Conservation (phyloP, 2,113 vertebrate genomes). For the Tragelaphus scriptus region DNA sequence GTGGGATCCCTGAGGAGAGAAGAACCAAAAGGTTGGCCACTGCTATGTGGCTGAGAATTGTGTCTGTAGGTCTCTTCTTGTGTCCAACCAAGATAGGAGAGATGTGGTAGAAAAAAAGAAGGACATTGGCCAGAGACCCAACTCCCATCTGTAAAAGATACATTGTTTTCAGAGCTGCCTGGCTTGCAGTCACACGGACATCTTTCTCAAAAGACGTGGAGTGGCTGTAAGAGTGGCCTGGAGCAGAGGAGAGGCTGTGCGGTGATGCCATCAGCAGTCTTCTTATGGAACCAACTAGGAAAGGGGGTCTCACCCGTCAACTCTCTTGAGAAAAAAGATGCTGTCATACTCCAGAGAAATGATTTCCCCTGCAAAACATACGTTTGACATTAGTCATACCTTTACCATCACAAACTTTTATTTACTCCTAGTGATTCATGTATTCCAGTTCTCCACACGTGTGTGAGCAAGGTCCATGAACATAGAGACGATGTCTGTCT, state of each 20-base stretch:
- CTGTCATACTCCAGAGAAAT: not conserved
- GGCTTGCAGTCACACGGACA: not conserved
- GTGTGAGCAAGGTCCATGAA: not conserved
- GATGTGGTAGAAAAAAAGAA: not conserved
- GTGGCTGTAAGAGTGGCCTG: too few species aligned
- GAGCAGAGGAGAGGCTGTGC: not conserved
- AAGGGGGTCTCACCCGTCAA: too few species aligned
- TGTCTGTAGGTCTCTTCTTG: too few species aligned
- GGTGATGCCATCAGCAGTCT: not conserved
- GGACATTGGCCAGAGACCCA: not conserved
- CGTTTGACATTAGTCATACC: not conserved
- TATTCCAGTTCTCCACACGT: not conserved
- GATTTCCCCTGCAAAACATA: not conserved
- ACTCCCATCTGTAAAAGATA: not conserved
- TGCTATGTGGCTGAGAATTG: not conserved
- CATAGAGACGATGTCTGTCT: not conserved
- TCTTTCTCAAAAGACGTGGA: not conserved
- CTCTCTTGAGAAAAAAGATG: not conserved
- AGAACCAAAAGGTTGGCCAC: not conserved
- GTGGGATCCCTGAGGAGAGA: not conserved
- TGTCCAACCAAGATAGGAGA: not conserved
- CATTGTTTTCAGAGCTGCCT: not conserved
- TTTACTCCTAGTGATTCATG: accelerated
- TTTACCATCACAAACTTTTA: too few species aligned
- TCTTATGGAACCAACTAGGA: accelerated